Evolutionary conservation across 2,113 vertebrate species (phyloP), one percentile per base, ranked within the genome.

Genomic region (Syngnathoides biaculeatus): DNA sequence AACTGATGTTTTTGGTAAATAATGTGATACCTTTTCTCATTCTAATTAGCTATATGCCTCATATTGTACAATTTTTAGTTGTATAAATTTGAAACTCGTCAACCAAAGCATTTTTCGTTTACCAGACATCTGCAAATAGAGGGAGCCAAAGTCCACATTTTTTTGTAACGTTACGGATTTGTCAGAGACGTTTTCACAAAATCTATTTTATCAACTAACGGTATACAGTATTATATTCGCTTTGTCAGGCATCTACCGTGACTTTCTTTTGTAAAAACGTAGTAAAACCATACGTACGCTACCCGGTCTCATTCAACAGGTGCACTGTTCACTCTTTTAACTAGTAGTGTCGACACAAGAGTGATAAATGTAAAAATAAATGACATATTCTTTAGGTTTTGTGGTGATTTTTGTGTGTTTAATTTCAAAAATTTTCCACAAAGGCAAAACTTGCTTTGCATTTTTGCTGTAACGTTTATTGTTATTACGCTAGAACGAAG

Each of bases 401-500:
- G 30, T 56, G 24, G 26, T 27, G 53, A 2, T 17, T 17, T 27
- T 30, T 26, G 0, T 6, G n/a, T 50, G 10, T 10, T 9, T 50
- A 9, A 50, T n/a, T 50, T 19, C 47, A 2, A n/a, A n/a, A n/a
- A 19, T 0, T 50, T 50, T 50, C 8, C 48, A 19, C 8, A 22
- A 50, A 50, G 20, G 24, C 0, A 55, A 15, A 55, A 22, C 53
- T 7, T 55, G 13, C 53, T 7, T 8, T 50, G 20, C 4, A n/a
- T 13, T 24, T 13, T 53, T 11, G 52, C 8, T 17, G 6, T 47
- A 6, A 19, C 6, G 26, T 64, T 82, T 24, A 15, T 61, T 20
- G 8, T 0, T 5, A 53, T 4, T 0, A 0, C 1, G 83, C 73
- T 72, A 58, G 4, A 1, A 72, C 74, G 79, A 78, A 73, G 73